phyloP scores from a whole-genome alignment of 2,888 invertebrate genomes.

The Platerodrilus igneus region DNA sequence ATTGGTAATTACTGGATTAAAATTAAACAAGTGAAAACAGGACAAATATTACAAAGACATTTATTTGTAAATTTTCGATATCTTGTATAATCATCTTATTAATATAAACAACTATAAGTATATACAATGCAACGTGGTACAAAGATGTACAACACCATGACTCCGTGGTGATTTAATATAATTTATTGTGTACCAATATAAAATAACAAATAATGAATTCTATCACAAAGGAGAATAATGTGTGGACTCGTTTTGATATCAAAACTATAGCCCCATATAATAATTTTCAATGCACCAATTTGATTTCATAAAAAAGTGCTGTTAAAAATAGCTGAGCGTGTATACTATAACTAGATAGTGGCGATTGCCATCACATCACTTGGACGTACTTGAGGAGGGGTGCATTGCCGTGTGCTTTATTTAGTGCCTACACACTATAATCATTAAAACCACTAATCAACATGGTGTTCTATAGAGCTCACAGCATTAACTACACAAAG shows the following conservation, averaged over 20 bases:
- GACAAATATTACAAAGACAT: slow-evolving; percentile 46
- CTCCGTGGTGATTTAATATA: slow-evolving; percentile 23
- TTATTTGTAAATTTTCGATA: slow-evolving; percentile 49
- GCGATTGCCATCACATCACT: slow-evolving; percentile 23
- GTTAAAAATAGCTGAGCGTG: slow-evolving; percentile 17
- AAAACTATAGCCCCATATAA: too few relatives aligned
- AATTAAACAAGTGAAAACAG: too few relatives aligned
- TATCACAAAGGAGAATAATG: slow-evolving; percentile 37
- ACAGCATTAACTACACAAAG: slow-evolving; percentile 37
- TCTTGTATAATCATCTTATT: slow-evolving; percentile 48
- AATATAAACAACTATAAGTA: slow-evolving; percentile 49
- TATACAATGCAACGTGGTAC: slow-evolving; percentile 49
- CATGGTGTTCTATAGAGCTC: slow-evolving; percentile 42
- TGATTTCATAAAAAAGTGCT: slow-evolving; percentile 29
- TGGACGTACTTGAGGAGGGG: slow-evolving; percentile 49
- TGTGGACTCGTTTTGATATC: too few relatives aligned
- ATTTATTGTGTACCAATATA: slow-evolving; percentile 31
- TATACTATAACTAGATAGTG: slow-evolving; percentile 32
- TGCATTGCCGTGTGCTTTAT: slow-evolving; percentile 47
- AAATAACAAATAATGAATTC: slow-evolving; percentile 40
- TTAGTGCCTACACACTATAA: slow-evolving; percentile 45
- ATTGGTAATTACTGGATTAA: too few relatives aligned
- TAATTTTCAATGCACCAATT: slow-evolving; percentile 21
- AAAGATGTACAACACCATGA: slow-evolving; percentile 37
- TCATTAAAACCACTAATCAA: slow-evolving; percentile 33